phyloP scores from a whole-genome alignment of 2,797 vertebrate species.

The Eptatretus atami region DNA sequence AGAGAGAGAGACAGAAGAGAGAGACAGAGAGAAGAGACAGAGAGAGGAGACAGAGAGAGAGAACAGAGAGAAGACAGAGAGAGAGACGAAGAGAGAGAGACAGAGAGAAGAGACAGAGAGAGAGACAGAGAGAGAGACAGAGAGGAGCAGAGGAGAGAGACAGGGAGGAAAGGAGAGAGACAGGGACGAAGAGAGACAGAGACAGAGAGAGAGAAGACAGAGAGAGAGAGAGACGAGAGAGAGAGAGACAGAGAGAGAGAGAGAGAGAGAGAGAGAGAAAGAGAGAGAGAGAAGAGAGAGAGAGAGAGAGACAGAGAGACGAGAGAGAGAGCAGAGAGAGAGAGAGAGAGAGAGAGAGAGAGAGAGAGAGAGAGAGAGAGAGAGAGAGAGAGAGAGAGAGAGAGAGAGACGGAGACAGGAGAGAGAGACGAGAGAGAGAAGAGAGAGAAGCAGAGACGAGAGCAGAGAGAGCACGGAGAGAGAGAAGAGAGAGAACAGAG shows the following conservation, averaged over 20 bases:
- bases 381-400: constrained; percentile 3
- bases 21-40: too few species aligned
- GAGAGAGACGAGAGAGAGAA: not conserved
- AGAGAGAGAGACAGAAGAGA: too few species aligned
- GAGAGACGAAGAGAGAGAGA: constrained; percentile 5
- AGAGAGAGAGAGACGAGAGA: too few species aligned
- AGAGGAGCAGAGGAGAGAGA: not conserved
- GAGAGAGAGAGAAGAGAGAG: not conserved
- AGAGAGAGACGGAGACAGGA: not conserved
- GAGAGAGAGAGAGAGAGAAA: not conserved
- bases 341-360: not conserved
- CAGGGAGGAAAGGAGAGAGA: not conserved
- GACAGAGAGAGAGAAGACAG: not conserved
- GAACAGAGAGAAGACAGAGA: not conserved
- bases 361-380: not conserved
- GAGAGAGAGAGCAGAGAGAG: not conserved
- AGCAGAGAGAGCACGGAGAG: not conserved
- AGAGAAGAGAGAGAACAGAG: not conserved
- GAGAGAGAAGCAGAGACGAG: not conserved
- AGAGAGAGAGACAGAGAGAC: constrained; percentile 1
- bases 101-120: too few species aligned
- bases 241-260: not conserved
- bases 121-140: not conserved
- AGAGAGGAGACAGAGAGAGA: constrained; percentile 5
- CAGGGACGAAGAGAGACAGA: not conserved